A percentile compares a stretch with the other conserved stretches of the same genome.
Conservation (phyloP, 2,113 vertebrate genomes). For the Stegastes partitus region DNA sequence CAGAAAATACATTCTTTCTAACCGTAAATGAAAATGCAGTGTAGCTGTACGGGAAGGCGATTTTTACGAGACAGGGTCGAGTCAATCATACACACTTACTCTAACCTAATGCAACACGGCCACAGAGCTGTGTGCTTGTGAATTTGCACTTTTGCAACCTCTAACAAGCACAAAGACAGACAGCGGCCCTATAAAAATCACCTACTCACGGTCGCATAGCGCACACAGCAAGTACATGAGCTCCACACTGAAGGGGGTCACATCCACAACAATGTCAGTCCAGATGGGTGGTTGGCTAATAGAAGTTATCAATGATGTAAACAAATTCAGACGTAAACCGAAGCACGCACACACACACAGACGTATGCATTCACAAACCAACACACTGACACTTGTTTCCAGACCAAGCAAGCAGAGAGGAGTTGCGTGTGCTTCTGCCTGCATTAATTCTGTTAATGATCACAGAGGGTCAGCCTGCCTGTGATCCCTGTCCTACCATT, state of each 20-base stretch:
- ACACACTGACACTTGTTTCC: slow-evolving; percentile 53
- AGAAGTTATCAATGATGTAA: slow-evolving; percentile 50
- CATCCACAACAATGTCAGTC: slow-evolving; percentile 37
- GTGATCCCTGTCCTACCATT: slow-evolving; percentile 80
- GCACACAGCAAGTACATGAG: background rate
- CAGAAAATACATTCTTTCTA: too few relatives aligned
- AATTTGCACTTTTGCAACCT: background rate
- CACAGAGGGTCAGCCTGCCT: slow-evolving; percentile 77
- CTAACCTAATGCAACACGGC: too few relatives aligned
- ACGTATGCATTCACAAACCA: slow-evolving; percentile 42
- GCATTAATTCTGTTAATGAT: slow-evolving; percentile 81
- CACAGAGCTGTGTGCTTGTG: too few relatives aligned
- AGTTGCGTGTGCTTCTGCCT: slow-evolving; percentile 54
- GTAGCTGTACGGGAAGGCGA: too few relatives aligned
- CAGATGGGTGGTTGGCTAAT: slow-evolving; percentile 51
- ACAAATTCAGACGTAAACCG: slow-evolving; percentile 51
- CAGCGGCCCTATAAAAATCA: slow-evolving; percentile 2
- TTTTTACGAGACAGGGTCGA: too few relatives aligned
- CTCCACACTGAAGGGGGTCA: background rate
- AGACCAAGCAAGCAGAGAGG: slow-evolving; percentile 49
- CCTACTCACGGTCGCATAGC: background rate
- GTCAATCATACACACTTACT: too few relatives aligned
- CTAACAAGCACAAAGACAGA: background rate
- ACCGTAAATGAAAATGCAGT: too few relatives aligned
- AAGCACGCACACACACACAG: slow-evolving; percentile 8